Conservation (phyloP, 1,140 invertebrate species). For the Leptopilina clavipes region DNA sequence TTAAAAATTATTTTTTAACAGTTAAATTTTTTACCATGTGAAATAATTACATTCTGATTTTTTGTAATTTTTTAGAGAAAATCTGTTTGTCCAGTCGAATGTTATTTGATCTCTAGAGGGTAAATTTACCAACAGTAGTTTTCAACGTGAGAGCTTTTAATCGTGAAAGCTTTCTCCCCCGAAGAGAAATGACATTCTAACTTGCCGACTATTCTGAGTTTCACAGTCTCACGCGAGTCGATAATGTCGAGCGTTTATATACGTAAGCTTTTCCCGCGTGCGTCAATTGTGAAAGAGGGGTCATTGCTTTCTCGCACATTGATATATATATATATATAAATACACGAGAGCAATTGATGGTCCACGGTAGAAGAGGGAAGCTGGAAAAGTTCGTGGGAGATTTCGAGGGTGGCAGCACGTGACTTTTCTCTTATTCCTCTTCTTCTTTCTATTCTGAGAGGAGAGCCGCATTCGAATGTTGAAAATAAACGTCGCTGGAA, state of each 20-base stretch:
- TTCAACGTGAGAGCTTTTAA: neutral
- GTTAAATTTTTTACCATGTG: too few relatives aligned
- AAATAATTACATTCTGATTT: too few relatives aligned
- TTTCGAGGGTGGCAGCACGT: constrained; percentile 55
- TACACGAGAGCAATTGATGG: neutral
- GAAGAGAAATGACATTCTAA: neutral
- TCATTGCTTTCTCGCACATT: constrained; percentile 1
- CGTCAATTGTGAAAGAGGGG: constrained; percentile 11
- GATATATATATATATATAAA: too few relatives aligned
- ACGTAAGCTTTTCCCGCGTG: neutral
- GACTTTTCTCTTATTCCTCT: constrained; percentile 42
- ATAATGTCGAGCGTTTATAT: neutral
- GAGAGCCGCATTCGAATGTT: constrained; percentile 55
- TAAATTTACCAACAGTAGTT: constrained; percentile 21
- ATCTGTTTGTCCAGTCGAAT: neutral
- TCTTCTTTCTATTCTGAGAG: constrained; percentile 39
- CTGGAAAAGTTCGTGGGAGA: constrained; percentile 42
- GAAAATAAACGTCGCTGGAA: constrained; percentile 68
- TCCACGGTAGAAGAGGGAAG: constrained; percentile 34
- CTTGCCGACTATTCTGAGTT: constrained; percentile 7
- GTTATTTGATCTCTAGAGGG: neutral
- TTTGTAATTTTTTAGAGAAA: too few relatives aligned
- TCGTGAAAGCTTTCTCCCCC: neutral
- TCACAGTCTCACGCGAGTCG: neutral
- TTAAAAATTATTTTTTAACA: too few relatives aligned